Base-by-base conservation (phyloP, 2,888 invertebrate species). In the Eupithecia vulgata region DNA sequence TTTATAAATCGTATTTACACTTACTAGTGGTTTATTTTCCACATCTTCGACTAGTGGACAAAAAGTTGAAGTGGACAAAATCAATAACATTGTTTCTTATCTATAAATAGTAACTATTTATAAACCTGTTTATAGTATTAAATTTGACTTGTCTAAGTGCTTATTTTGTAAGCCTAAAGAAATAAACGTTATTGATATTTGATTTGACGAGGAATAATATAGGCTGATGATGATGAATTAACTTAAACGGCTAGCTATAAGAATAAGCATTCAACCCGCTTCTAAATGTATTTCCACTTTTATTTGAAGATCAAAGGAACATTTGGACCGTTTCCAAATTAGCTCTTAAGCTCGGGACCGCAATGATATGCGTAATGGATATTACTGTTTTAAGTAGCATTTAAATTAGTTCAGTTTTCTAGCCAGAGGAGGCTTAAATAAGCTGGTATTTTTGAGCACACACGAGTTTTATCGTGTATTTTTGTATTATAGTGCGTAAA, bases 241-340 rank as follows among this genome's bases (percentile, higher is more conserved):
- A 37, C 62, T 17, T 4, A 21, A 64, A 21, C 40, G 61, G 21
- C 57, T 45, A 10, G 15, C 69, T 67, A 68, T 78, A 61, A 78
- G 76, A 78, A 75, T 78, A 78, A 72, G 52, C 45, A 52, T 68
- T 71, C 69, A 45, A n/a, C 72, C 40, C 64, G 68, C 61, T 76
- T 79, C 72, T 78, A 79, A 84, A 78, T 84, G 81, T 83, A 85
- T 85, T 82, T 81, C 80, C 83, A 88, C 86, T 91, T 90, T 90
- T 91, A 90, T 91, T 89, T 86, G 85, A 80, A 85, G 84, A 87
- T 91, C 91, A 90, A 89, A 87, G 87, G 87, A 82, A 85, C 89
- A 85, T 89, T 92, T 93, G 92, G 93, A 89, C 84, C 77, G 81
- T 79, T 80, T 90, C 93, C 93, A 92, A 93, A 92, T 93, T 91